Evolutionary conservation across 2,113 vertebrate species (phyloP).

Genomic region (Cacatua alba): DNA sequence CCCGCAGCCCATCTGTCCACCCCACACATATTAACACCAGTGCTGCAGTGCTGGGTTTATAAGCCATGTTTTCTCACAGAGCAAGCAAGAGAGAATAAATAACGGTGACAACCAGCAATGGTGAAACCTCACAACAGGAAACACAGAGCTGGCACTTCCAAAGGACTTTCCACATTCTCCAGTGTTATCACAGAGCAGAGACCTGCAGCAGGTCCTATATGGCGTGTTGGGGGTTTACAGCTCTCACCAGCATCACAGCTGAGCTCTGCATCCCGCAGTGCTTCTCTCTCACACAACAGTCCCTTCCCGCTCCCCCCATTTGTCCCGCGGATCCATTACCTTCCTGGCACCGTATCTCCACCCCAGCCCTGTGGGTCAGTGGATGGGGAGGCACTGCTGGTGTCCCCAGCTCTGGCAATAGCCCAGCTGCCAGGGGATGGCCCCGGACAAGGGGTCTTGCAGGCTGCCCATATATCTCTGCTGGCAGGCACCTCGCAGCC

Average conservation of each 20-base stretch:
- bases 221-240: rapidly evolving
- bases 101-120: neutral
- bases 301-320: neutral
- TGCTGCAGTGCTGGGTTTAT: neutral
- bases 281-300: neutral
- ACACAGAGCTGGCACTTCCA: neutral
- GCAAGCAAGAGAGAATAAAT: slow-evolving; percentile 41
- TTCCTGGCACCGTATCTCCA: neutral
- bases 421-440: slow-evolving; percentile 68
- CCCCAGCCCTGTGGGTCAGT: neutral
- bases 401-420: slow-evolving; percentile 64
- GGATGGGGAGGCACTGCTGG: slow-evolving; percentile 68
- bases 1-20: slow-evolving; percentile 34
- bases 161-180: neutral
- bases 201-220: rapidly evolving
- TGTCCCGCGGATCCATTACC: neutral
- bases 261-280: neutral
- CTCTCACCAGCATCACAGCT: neutral
- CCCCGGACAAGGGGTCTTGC: neutral
- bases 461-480: slow-evolving; percentile 29
- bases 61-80: slow-evolving; percentile 6
- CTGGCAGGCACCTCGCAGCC: neutral
- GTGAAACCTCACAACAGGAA: neutral
- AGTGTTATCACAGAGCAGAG: neutral
- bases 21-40: neutral